phyloP scores from a whole-genome alignment of 2,797 vertebrate genomes.

The Enteromius thamalakanensis region DNA sequence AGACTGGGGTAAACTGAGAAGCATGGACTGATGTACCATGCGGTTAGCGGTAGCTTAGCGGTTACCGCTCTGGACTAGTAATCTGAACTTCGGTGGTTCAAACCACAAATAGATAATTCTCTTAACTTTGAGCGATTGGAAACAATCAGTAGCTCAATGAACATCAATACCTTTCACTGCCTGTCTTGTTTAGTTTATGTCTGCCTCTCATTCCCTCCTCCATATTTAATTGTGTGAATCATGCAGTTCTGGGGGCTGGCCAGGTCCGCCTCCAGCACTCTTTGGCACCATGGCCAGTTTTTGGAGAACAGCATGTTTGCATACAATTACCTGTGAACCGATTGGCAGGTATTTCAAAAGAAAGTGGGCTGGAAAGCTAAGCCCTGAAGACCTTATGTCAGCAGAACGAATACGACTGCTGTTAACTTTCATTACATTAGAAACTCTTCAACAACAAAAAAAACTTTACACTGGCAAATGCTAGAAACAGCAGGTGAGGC shows the following conservation, averaged over 20 bases:
- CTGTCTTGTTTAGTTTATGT: slow-evolving; percentile 14
- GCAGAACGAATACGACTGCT: slow-evolving; percentile 34
- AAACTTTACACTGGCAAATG: not conserved
- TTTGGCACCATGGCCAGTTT: slow-evolving; percentile 45
- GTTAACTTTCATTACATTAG: slow-evolving; percentile 25
- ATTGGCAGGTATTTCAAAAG: slow-evolving; percentile 75
- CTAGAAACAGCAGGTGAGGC: slow-evolving; percentile 22
- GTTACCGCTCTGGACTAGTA: slow-evolving; percentile 8
- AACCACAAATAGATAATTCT: not conserved
- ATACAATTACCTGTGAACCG: slow-evolving; percentile 76
- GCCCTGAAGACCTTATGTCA: slow-evolving; percentile 69
- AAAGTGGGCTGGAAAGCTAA: slow-evolving; percentile 65
- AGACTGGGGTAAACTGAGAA: slow-evolving; percentile 14
- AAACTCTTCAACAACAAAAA: not conserved
- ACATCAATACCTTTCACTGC: not conserved
- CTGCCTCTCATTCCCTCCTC: not conserved
- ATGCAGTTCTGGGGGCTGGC: slow-evolving; percentile 21
- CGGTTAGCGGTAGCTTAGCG: slow-evolving; percentile 5
- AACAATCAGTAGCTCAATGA: slow-evolving; percentile 13
- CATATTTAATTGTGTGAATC: slow-evolving; percentile 52
- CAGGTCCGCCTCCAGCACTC: slow-evolving; percentile 36
- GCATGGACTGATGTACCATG: slow-evolving; percentile 10
- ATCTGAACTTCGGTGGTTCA: slow-evolving; percentile 9
- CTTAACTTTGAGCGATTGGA: not conserved
- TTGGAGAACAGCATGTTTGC: slow-evolving; percentile 68